These are phyloP conservation scores for Nasonia oneida DNA, from an alignment of 2,888 invertebrate species.

Conservation along the genomic window DNA sequence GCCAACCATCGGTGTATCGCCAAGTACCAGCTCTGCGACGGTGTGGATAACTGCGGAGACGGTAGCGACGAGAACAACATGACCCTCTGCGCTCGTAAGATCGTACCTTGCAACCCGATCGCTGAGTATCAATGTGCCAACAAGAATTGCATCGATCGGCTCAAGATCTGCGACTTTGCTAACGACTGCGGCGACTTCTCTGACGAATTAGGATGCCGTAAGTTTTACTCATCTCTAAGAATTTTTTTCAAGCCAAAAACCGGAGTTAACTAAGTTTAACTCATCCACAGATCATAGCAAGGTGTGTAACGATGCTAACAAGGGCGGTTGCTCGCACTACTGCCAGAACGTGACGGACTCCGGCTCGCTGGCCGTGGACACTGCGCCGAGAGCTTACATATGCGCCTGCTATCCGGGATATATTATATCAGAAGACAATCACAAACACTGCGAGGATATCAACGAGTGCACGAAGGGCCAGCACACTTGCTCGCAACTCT, in stretches of 20 bases:
- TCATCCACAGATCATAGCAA: conserved; percentile 76
- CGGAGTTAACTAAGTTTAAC: neutral
- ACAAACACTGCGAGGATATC: conserved; percentile 92
- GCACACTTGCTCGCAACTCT: conserved; percentile 96
- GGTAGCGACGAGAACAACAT: conserved; percentile 97
- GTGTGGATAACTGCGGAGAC: conserved; percentile 95
- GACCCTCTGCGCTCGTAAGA: conserved; percentile 90
- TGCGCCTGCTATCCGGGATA: conserved; percentile 94
- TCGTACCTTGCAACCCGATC: conserved; percentile 87
- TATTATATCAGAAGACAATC: conserved; percentile 88
- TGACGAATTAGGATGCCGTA: conserved; percentile 94
- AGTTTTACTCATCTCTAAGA: conserved; percentile 72
- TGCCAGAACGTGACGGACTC: conserved; percentile 90
- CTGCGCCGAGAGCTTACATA: conserved; percentile 86
- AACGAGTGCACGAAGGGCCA: conserved; percentile 92
- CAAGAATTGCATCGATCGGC: conserved; percentile 89
- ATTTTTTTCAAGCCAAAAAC: neutral
- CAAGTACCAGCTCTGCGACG: conserved; percentile 93
- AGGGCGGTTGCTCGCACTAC: conserved; percentile 95
- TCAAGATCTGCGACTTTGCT: conserved; percentile 91
- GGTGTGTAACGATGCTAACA: conserved; percentile 77
- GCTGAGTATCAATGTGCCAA: conserved; percentile 94
- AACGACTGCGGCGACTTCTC: conserved; percentile 95
- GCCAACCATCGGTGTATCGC: conserved; percentile 93
- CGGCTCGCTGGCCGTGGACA: conserved; percentile 35